These are phyloP conservation scores for Lagopus muta DNA, from an alignment of 2,113 vertebrate species.

Conservation along the genomic window DNA sequence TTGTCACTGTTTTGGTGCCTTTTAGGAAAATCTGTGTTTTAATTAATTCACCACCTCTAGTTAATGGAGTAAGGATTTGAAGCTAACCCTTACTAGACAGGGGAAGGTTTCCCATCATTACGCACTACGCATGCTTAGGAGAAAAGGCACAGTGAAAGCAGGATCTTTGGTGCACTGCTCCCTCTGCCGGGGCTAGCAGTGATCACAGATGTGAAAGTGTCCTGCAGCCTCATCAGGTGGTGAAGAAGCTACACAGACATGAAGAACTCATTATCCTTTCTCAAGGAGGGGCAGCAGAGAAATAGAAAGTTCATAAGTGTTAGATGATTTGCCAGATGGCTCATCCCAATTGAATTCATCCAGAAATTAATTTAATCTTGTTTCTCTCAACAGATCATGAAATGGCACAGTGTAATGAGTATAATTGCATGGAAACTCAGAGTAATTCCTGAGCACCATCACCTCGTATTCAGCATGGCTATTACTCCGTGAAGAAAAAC, in stretches of 20 bases:
- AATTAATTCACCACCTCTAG: not conserved
- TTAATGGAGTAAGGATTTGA: not conserved
- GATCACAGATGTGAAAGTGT: constrained; percentile 6
- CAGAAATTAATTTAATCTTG: constrained; percentile 57
- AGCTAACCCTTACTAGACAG: not conserved
- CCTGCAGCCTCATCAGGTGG: not conserved
- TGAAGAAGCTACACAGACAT: not conserved
- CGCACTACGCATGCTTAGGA: not conserved
- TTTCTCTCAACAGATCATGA: constrained; percentile 48
- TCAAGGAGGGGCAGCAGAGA: constrained; percentile 9
- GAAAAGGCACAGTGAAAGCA: constrained; percentile 5
- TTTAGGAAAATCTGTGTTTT: not conserved
- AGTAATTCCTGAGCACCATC: constrained; percentile 5
- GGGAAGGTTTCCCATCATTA: not conserved
- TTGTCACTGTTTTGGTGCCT: not conserved
- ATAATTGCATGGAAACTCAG: constrained; percentile 26
- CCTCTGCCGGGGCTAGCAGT: constrained; percentile 67
- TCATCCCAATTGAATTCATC: constrained; percentile 46
- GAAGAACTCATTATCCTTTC: constrained; percentile 30
- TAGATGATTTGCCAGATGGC: constrained; percentile 9
- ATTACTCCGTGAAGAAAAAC: not conserved
- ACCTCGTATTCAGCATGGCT: not conserved
- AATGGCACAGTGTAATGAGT: constrained; percentile 12
- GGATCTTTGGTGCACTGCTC: constrained; percentile 61
- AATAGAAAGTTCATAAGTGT: constrained; percentile 25